A percentile compares a stretch with the other conserved stretches of the same genome.
phyloP scores from a whole-genome alignment of 2,113 vertebrate species.

The Nannospalax galili region DNA sequence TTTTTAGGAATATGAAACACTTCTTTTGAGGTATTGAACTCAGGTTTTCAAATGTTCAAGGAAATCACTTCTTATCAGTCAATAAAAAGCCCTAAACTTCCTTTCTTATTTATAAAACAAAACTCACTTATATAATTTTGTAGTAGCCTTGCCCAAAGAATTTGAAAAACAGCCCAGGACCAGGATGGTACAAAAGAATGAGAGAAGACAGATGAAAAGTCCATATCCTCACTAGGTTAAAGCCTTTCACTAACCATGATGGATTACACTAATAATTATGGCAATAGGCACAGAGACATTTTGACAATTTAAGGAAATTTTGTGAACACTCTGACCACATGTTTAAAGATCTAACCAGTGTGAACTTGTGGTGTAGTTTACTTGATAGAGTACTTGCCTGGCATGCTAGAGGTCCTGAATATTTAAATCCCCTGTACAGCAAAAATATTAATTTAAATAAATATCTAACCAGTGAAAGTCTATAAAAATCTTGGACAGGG shows the following conservation, averaged over 20 bases:
- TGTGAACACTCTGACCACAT: constrained; percentile 13
- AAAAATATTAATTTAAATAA: background rate
- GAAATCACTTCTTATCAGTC: background rate
- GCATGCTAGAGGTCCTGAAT: background rate
- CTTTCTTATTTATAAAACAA: constrained; percentile 77
- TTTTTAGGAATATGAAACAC: no score
- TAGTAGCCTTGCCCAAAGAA: constrained; percentile 56
- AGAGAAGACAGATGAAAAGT: background rate
- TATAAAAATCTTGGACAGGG: background rate
- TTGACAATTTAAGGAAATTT: constrained; percentile 33
- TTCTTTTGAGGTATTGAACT: background rate
- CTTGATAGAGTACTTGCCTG: background rate
- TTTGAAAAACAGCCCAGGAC: constrained; percentile 47
- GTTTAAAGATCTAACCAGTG: constrained; percentile 21
- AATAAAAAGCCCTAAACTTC: background rate
- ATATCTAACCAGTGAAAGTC: background rate
- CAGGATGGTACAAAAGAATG: background rate
- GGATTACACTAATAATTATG: background rate
- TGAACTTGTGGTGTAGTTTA: background rate
- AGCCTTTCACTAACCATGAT: constrained; percentile 3
- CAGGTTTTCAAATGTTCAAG: background rate
- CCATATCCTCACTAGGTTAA: background rate
- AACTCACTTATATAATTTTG: constrained; percentile 67
- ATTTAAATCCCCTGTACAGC: background rate
- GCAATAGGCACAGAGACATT: constrained; percentile 15